Evolutionary conservation across 2,113 vertebrate species (phyloP).

Genomic region (Sitta europaea): DNA sequence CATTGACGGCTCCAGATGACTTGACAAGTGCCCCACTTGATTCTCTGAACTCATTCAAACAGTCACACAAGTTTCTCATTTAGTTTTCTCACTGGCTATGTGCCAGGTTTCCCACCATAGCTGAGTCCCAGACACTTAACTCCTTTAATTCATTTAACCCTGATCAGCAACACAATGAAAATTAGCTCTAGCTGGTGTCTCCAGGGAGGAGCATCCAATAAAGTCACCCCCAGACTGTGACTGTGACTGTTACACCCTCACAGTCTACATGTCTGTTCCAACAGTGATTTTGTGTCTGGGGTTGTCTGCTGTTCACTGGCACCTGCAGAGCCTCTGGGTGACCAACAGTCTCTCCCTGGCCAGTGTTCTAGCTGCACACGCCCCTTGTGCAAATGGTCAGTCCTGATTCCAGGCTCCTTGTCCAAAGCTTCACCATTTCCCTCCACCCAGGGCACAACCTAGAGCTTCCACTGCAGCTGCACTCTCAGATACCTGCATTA

Average conservation of each 20-base stretch:
- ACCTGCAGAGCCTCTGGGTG: not conserved
- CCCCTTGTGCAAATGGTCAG: not conserved
- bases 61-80: not conserved
- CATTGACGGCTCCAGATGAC: too few species aligned
- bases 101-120: not conserved
- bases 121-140: not conserved
- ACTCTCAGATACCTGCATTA: not conserved
- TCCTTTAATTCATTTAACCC: not conserved
- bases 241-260: not conserved
- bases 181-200: rapidly evolving
- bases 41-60: not conserved
- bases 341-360: not conserved
- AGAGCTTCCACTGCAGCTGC: not conserved
- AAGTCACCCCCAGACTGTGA: rapidly evolving
- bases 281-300: not conserved
- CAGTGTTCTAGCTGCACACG: not conserved
- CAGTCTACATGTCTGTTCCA: rapidly evolving
- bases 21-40: not conserved
- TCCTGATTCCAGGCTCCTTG: rapidly evolving
- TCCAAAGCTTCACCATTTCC: not conserved
- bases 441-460: not conserved
- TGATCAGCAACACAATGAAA: not conserved
- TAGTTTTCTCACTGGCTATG: not conserved
- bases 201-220: not conserved
- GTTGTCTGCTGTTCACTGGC: not conserved